These are phyloP conservation scores for Python bivittatus DNA, from an alignment of 2,113 vertebrate genomes.

Conservation along the genomic window DNA sequence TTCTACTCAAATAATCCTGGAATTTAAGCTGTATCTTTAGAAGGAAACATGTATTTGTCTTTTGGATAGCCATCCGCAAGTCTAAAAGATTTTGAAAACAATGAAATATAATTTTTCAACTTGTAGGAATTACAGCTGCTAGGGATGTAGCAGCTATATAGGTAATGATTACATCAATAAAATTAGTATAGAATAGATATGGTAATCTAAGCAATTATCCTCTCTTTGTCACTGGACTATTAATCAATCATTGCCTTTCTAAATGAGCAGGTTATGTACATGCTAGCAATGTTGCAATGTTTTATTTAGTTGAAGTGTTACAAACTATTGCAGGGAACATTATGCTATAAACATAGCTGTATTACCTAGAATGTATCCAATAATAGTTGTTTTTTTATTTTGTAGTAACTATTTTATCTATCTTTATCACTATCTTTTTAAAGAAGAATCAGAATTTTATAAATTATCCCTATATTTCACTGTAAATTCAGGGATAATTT, in stretches of 20 bases:
- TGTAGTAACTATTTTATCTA: not conserved
- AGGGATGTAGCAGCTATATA: not conserved
- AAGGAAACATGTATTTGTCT: not conserved
- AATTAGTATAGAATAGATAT: not conserved
- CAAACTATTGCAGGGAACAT: not conserved
- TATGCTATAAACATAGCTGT: not conserved
- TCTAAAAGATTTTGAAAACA: not conserved
- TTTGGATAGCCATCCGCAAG: not conserved
- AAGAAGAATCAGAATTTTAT: not conserved
- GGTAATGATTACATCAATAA: not conserved
- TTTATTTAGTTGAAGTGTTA: not conserved
- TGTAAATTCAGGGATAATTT: no score
- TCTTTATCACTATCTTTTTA: not conserved
- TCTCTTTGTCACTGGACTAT: not conserved
- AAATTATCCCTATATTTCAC: constrained; percentile 68
- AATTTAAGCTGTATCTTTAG: constrained; percentile 66
- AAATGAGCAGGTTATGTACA: not conserved
- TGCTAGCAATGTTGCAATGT: not conserved
- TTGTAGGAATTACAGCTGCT: not conserved
- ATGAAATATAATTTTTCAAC: not conserved
- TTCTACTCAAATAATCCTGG: constrained; percentile 72
- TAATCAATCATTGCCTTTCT: not conserved
- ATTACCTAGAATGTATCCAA: not conserved
- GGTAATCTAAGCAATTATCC: not conserved
- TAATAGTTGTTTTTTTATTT: not conserved